Base-by-base conservation (phyloP, 2,797 vertebrate genomes). In the Muscicapa comitata region DNA sequence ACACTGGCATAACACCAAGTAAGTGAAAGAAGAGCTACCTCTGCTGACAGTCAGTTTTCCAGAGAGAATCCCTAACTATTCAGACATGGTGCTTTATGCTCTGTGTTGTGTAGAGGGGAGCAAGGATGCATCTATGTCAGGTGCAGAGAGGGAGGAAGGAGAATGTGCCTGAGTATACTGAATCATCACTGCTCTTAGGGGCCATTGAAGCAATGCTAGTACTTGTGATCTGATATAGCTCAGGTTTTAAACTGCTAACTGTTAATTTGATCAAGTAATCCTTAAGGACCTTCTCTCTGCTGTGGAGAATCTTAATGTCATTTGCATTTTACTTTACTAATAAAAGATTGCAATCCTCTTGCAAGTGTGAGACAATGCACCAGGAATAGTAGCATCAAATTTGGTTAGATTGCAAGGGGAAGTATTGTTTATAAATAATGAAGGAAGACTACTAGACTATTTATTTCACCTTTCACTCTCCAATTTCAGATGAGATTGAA, bases 1-100 rank as follows among this genome's bases (percentile, higher is more conserved):
- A 1, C 7, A 0, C 33, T 71, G 82, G 37, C 0, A 0, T 76
- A 67, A 54, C 5, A 65, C 9, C 29, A 40, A 74, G 83, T 82
- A 70, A 93, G 59, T 54, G 92, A 92, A 90, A 93, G 37, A 81
- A 74, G 77, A 92, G 37, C 71, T 90, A 79, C 83, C 71, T 67
- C 74, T 86, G 47, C 82, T 92, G 77, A 87, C 53, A 73, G 53
- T 5, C 4, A 3, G 31, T 26, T 86, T 94, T 72, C 63, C 50
- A 79, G 50, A 79, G 77, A 78, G 35, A 85, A 76, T 63, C 29
- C 48, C 17, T 63, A 16, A 31, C 18, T 59, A 5, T 38, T 23
- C 33, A 45, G 37, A 19, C 15, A 42, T 9, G 10, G 10, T 20
- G 58, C 10, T 55, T 75, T 51, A 28, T 50, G 24, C 25, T 72